These are phyloP conservation scores for Cyprinus carpio DNA, from an alignment of 2,113 vertebrate genomes.

Conservation along the genomic window DNA sequence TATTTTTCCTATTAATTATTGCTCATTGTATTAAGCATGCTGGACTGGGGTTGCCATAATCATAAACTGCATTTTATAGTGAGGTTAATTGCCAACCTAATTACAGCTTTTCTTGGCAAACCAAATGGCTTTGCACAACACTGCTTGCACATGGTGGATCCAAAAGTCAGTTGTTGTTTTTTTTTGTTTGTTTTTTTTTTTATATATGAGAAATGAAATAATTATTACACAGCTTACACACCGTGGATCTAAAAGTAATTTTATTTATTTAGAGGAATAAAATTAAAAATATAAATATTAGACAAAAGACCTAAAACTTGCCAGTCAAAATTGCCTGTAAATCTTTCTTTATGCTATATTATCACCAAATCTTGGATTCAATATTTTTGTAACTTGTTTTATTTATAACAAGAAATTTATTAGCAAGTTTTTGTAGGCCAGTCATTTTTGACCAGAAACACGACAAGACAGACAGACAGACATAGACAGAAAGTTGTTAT, in stretches of 20 bases:
- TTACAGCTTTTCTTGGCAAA: conserved; percentile 35
- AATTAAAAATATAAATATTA: too few species aligned
- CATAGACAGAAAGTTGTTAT: not conserved
- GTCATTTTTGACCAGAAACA: not conserved
- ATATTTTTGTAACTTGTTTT: not conserved
- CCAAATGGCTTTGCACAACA: not conserved
- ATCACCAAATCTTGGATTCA: not conserved
- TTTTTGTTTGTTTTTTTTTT: not conserved
- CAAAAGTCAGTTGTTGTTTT: not conserved
- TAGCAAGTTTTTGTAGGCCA: not conserved
- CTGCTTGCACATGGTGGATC: not conserved
- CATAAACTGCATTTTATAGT: conserved; percentile 30
- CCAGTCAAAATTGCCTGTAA: too few species aligned
- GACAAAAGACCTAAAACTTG: too few species aligned
- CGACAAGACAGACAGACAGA: not conserved
- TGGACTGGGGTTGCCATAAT: conserved; percentile 28
- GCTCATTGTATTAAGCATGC: not conserved
- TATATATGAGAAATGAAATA: too few species aligned
- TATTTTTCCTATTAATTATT: conserved; percentile 34
- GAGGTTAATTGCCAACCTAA: conserved; percentile 31
- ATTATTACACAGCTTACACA: too few species aligned
- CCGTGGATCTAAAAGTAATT: too few species aligned
- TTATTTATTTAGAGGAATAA: too few species aligned
- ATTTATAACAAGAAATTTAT: not conserved
- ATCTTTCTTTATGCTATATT: not conserved